Conservation (phyloP, 1,140 invertebrate species). For the Trichomalopsis sarcophagae region DNA sequence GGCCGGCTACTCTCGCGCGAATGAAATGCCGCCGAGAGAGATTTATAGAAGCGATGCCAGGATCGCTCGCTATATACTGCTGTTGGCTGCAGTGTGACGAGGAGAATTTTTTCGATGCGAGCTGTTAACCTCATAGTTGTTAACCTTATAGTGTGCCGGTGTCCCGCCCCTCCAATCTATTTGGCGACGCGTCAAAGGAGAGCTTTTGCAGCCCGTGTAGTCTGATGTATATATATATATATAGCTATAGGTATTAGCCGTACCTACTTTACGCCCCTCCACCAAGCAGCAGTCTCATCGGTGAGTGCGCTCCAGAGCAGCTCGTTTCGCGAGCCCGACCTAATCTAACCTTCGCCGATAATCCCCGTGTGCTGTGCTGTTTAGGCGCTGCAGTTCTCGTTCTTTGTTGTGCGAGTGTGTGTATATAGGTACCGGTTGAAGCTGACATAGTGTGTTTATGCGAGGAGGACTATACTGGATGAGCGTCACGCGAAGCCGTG, state of each 20-base stretch:
- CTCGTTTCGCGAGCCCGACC: not conserved
- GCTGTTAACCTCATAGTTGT: no score
- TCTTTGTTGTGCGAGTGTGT: not conserved
- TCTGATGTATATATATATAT: not conserved
- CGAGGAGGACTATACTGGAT: no score
- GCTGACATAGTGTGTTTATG: no score
- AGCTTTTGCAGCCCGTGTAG: not conserved
- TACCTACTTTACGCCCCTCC: not conserved
- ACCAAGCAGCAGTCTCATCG: not conserved
- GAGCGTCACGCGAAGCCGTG: no score
- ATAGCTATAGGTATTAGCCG: not conserved
- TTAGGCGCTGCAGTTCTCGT: no score
- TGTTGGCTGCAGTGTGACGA: not conserved
- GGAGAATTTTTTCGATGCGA: slow-evolving; percentile 3
- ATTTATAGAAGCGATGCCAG: slow-evolving; percentile 1
- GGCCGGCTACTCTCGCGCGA: not conserved
- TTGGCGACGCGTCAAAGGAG: slow-evolving; percentile 2
- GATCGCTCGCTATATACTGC: not conserved
- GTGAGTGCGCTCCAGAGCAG: no score
- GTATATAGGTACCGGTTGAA: not conserved
- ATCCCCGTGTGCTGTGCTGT: no score
- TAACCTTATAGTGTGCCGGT: no score
- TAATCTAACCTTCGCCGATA: not conserved
- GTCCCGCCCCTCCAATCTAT: not conserved
- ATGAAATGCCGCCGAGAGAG: not conserved